Base-by-base conservation (phyloP, 1,140 invertebrate species). In the Coboldia fuscipes region DNA sequence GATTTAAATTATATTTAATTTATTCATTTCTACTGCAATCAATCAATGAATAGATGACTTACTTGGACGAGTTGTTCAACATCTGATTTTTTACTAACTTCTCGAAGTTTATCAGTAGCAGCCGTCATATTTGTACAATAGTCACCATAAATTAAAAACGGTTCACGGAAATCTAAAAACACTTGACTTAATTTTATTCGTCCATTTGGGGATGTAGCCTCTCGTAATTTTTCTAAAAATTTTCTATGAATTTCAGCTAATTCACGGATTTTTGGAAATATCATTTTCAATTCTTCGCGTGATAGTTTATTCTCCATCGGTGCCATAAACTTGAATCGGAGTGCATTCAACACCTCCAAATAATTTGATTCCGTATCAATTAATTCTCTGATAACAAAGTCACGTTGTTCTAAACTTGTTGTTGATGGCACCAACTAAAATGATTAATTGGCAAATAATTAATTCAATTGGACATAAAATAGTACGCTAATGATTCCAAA, bases 361-460 rank as follows among this genome's bases (percentile, higher is more conserved):
- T 97, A 98, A 60, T 97, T 97, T 39, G 76, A 80, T 58, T 98
- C 93, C 0, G 93, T 97, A 56, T 96, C 89, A 10, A 96, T 68
- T 4, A 98, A 61, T 57, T 98, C 93, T 45, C 86, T 76, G 39
- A 97, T 81, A 32, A 93, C 90, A 52, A 90, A 90, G 58, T 97
- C 90, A 37, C 89, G 62, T 57, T 94, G 94, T 51, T 88, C 84
- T 37, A 71, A 61, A 41, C 72, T 72, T 39, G 67, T 60, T 35
- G 56, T 61, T 28, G 66, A 57, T 36, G 64, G 62, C 37, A 67
- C 60, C 45, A 69, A 56, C 67, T 54, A 42, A 14, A 21, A 18
- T 14, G n/a, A 3, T 29, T 2, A 21, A 14, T 30, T 17, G 17
- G 17, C n/a, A 22, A 20, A 22, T 6, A 30, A 23, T 22, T 14